Conservation (phyloP, 2,797 vertebrate species). For the Australoheros facetus region DNA sequence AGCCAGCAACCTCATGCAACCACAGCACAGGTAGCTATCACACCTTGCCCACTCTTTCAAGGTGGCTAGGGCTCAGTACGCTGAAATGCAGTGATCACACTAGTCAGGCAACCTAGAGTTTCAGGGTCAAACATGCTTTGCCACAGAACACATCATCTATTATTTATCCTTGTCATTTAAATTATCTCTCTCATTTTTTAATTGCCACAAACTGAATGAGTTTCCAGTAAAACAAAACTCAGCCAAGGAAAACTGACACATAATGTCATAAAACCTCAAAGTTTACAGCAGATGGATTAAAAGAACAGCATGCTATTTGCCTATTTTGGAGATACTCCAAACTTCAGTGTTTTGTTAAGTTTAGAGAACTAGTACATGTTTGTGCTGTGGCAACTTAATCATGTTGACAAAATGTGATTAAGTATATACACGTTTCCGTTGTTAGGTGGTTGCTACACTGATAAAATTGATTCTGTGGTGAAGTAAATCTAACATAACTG, state of each 20-base stretch:
- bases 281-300: rapidly evolving
- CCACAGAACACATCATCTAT: neutral
- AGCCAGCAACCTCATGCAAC: too few relatives aligned
- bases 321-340: neutral
- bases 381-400: neutral
- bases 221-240: neutral
- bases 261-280: neutral
- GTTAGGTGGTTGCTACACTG: neutral
- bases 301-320: too few relatives aligned
- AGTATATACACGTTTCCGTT: neutral
- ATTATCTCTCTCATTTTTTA: neutral
- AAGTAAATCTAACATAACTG: too few relatives aligned
- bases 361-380: neutral
- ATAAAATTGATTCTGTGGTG: too few relatives aligned
- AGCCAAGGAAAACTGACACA: neutral
- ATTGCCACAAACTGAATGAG: neutral
- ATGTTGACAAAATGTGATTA: neutral
- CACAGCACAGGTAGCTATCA: neutral
- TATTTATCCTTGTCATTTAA: neutral
- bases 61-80: neutral
- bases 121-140: neutral
- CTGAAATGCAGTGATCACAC: neutral
- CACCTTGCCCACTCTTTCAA: neutral
- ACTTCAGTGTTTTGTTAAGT: neutral
- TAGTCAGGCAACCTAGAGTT: neutral